A percentile compares a stretch with the other conserved stretches of the same genome.
These are phyloP conservation scores for Aldrovandia affinis DNA, from an alignment of 2,797 vertebrate species.

Conservation along the genomic window DNA sequence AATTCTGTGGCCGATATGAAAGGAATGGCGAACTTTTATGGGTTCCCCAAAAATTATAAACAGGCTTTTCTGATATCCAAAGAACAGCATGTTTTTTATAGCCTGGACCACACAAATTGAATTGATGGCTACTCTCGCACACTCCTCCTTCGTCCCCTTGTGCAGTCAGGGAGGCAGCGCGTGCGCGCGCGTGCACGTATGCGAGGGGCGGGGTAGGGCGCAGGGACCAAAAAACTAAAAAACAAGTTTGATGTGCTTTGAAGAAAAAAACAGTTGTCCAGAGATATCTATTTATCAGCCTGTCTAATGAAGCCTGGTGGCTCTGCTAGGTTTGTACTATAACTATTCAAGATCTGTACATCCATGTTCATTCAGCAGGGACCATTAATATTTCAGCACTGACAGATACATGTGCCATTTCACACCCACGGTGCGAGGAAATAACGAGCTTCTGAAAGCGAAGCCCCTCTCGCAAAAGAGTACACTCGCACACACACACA, in stretches of 20 bases:
- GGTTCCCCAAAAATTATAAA: conserved; percentile 94
- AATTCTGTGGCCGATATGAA: conserved; percentile 89
- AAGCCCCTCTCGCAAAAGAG: conserved; percentile 31
- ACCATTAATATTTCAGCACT: conserved; percentile 78
- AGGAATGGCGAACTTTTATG: conserved; percentile 92
- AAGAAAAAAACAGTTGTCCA: conserved; percentile 50
- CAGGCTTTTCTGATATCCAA: conserved; percentile 88
- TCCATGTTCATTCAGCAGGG: conserved; percentile 73
- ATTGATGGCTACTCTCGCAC: conserved; percentile 77
- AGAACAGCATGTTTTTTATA: conserved; percentile 89
- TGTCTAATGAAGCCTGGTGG: conserved; percentile 76
- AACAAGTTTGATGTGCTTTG: conserved; percentile 58
- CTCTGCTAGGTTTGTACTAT: conserved; percentile 74
- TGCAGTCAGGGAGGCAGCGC: conserved; percentile 29
- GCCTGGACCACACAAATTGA: conserved; percentile 95
- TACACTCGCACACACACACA: not conserved
- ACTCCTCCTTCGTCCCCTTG: conserved; percentile 24
- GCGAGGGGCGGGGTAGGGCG: conserved; percentile 46
- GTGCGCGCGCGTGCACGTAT: conserved; percentile 9
- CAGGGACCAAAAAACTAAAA: conserved; percentile 35
- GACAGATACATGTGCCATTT: conserved; percentile 73
- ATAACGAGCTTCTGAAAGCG: conserved; percentile 77
- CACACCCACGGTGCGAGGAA: conserved; percentile 67
- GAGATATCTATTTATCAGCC: conserved; percentile 66
- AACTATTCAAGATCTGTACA: conserved; percentile 69